A percentile compares a stretch with the other conserved stretches of the same genome.
Evolutionary conservation across 1,140 invertebrate species (phyloP).

Genomic region (Apolygus lucorum): DNA sequence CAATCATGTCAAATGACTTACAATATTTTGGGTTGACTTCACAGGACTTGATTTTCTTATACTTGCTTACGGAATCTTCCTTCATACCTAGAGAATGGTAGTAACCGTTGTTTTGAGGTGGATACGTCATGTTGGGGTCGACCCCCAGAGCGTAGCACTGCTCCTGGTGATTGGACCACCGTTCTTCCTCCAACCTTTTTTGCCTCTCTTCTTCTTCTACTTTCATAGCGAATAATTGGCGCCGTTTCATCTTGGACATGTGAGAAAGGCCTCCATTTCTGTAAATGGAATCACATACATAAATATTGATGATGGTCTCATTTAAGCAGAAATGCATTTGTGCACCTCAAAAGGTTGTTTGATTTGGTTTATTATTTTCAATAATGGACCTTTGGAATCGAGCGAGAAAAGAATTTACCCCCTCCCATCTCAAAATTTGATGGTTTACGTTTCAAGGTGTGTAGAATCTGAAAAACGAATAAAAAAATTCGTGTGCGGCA

Average conservation of each 20-base stretch:
- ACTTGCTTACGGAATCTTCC: neutral
- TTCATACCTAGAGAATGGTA: slow-evolving; percentile 30
- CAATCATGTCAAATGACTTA: neutral
- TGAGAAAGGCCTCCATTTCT: slow-evolving; percentile 30
- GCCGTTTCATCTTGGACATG: slow-evolving; percentile 58
- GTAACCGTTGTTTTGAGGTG: slow-evolving; percentile 47
- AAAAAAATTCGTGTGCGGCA: no score
- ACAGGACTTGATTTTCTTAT: neutral
- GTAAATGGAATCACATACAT: no score
- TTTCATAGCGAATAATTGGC: slow-evolving; percentile 68
- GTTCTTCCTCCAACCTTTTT: slow-evolving; percentile 48
- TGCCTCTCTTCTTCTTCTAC: slow-evolving; percentile 41
- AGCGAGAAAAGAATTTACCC: no score
- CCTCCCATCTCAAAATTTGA: no score
- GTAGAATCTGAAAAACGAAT: no score
- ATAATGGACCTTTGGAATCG: no score
- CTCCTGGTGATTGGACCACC: slow-evolving; percentile 53
- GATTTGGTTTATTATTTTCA: no score
- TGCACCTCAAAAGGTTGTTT: no score
- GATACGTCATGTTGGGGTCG: slow-evolving; percentile 47
- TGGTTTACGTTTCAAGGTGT: no score
- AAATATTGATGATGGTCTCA: no score
- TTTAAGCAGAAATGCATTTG: no score
- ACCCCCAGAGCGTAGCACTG: slow-evolving; percentile 51
- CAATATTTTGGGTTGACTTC: neutral